phyloP scores from a whole-genome alignment of 2,113 vertebrate genomes.

The Bos javanicus region DNA sequence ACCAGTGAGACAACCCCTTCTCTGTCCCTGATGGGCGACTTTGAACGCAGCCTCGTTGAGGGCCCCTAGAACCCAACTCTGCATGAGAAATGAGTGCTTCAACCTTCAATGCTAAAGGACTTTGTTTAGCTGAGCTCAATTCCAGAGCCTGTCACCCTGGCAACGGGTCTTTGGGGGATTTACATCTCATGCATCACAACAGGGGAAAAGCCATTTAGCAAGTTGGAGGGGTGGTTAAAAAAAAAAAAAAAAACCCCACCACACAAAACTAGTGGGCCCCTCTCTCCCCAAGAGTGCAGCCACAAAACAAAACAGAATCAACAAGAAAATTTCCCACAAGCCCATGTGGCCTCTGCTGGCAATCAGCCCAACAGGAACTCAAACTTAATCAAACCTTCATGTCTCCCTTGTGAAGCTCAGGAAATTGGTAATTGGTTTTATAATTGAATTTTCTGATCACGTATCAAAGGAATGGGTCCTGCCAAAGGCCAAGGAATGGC shows the following conservation, averaged over 20 bases:
- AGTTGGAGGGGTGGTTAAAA: not conserved
- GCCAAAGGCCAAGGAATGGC: slow-evolving; percentile 65
- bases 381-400: slow-evolving; percentile 80
- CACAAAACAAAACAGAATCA: slow-evolving; percentile 35
- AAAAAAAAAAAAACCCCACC: not conserved
- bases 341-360: slow-evolving; percentile 61
- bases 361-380: slow-evolving; percentile 74
- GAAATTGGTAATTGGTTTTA: slow-evolving; percentile 78
- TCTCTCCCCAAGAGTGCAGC: not conserved
- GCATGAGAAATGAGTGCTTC: slow-evolving; percentile 59
- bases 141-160: slow-evolving; percentile 38
- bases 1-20: not conserved
- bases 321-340: slow-evolving; percentile 56
- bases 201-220: slow-evolving; percentile 61
- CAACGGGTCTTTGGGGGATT: slow-evolving; percentile 43
- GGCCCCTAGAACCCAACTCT: not conserved
- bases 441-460: slow-evolving; percentile 80
- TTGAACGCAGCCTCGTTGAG: not conserved
- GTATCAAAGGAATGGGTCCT: slow-evolving; percentile 72
- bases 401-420: slow-evolving; percentile 74
- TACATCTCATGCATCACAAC: slow-evolving; percentile 57
- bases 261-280: slow-evolving; percentile 16
- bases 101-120: slow-evolving; percentile 57
- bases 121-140: slow-evolving; percentile 4
- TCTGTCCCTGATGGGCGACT: not conserved